phyloP scores from a whole-genome alignment of 2,888 invertebrate species.

The Volucella zonaria region DNA sequence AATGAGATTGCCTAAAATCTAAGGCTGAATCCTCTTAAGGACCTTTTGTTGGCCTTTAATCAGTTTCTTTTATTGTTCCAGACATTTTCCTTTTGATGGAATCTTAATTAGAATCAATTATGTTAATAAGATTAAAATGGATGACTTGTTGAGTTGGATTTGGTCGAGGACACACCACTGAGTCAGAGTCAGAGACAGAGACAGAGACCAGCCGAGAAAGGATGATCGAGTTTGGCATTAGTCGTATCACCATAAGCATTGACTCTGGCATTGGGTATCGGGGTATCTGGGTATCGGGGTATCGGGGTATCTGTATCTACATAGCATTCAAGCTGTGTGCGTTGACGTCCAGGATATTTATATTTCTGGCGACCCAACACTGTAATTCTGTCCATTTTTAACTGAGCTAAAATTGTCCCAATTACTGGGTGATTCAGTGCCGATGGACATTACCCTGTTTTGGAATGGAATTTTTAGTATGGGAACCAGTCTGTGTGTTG shows the following conservation, averaged over 20 bases:
- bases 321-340: not conserved
- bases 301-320: too few species aligned
- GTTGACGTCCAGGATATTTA: too few species aligned
- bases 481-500: not conserved
- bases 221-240: slow-evolving; percentile 23
- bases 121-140: slow-evolving; percentile 64
- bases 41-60: slow-evolving; percentile 10
- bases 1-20: slow-evolving; percentile 10
- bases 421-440: slow-evolving; percentile 52
- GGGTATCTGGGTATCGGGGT: too few species aligned
- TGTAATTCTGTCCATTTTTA: slow-evolving; percentile 9
- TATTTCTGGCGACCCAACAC: not conserved
- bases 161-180: slow-evolving; percentile 13
- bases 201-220: too few species aligned
- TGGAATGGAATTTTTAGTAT: not conserved
- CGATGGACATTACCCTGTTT: slow-evolving; percentile 5
- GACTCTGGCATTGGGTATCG: not conserved
- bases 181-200: slow-evolving; percentile 11
- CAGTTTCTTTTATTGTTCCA: slow-evolving; percentile 10
- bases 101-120: slow-evolving; percentile 56
- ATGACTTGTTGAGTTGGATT: slow-evolving; percentile 45
- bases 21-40: slow-evolving; percentile 31
- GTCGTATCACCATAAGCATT: not conserved
- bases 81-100: slow-evolving; percentile 35
- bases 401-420: slow-evolving; percentile 38